Base-by-base conservation (phyloP, 37 sponge, comb jelly and placozoan genomes). In the Haliclona indistincta region DNA sequence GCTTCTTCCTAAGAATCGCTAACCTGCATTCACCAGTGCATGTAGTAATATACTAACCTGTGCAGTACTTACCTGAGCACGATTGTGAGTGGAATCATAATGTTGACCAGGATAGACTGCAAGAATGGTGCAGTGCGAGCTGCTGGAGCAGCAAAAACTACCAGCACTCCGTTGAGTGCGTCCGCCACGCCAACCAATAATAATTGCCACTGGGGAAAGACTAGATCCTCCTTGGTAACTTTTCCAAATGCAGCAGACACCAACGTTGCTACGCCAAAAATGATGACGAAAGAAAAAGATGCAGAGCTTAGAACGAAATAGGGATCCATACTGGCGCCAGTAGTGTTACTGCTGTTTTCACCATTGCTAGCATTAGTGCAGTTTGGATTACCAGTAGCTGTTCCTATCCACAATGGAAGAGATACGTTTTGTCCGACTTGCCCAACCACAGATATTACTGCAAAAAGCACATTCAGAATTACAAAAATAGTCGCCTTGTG, bases 91-190 rank as follows among this genome's bases (percentile, higher is more conserved):
- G 90, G 90, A 34, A 89, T 89, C 15, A 74, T 32, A 53, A 79
- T 78, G 37, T 89, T 89, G 4, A 75, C 80, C n/a, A 89, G 76
- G 7, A 89, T 77, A 23, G 90, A 78, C 42, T 89, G 90, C 56
- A 89, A 63, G 55, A 84, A 84, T 2, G 90, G 85, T 26, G 83
- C 74, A 7, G 90, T 89, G 52, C 90, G 41, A 2, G 42, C 19
- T 10, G 85, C 68, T 35, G 68, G 56, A 1, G 85, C 69, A 20
- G 90, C 79, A 71, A 78, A 89, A 7, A 89, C 90, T 4, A 89
- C 81, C 29, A 89, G 56, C 13, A 89, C 39, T 26, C 90, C 90
- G 45, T 89, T 89, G 28, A 84, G 51, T 4, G 90, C 85, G 38
- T 89, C 90, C 70, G 70, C 85, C 43, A 83, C 3, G 3, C 90